phyloP scores from a whole-genome alignment of 2,888 invertebrate genomes.

The Branchipolynoe longqiensis region DNA sequence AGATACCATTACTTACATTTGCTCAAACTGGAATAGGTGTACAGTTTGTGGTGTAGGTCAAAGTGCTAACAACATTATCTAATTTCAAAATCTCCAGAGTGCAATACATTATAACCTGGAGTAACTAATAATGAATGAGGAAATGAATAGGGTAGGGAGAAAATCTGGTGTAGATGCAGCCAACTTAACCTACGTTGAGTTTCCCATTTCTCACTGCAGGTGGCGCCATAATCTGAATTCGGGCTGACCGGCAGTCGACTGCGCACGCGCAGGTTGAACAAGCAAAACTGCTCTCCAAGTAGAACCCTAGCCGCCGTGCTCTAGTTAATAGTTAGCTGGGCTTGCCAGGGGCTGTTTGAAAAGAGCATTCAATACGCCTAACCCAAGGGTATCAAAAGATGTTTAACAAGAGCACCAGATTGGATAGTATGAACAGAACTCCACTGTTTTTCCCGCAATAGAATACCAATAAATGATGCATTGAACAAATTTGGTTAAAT shows the following conservation, averaged over 20 bases:
- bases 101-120: neutral
- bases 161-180: neutral
- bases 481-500: neutral
- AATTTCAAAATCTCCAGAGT: neutral
- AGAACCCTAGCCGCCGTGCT: neutral
- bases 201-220: neutral
- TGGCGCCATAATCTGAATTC: neutral
- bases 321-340: neutral
- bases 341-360: neutral
- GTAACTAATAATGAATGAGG: neutral
- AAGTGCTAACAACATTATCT: neutral
- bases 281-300: neutral
- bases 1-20: neutral
- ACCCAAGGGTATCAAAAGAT: constrained; percentile 15
- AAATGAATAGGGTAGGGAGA: neutral
- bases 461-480: constrained; percentile 29
- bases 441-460: neutral
- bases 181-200: neutral
- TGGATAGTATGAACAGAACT: constrained; percentile 15
- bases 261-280: neutral
- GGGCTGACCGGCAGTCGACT: neutral
- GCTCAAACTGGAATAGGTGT: neutral
- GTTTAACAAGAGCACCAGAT: constrained; percentile 30
- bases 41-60: neutral
- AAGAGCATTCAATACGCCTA: constrained; percentile 8